A percentile compares a stretch with the other conserved stretches of the same genome.
phyloP scores from a whole-genome alignment of 2,888 invertebrate species.

The Ditylenchus weischeri region DNA sequence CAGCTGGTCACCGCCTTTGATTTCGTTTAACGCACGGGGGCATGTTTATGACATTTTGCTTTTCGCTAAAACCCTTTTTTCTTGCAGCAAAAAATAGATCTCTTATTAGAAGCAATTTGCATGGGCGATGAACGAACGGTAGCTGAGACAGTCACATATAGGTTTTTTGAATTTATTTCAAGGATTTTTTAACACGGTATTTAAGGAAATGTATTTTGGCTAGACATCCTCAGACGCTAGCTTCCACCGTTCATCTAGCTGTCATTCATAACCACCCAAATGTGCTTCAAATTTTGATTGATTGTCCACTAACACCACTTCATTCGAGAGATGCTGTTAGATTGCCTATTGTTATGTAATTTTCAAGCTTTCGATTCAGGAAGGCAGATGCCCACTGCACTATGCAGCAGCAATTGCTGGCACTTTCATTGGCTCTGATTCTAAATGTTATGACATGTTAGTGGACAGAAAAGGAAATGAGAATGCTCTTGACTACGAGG shows the following conservation, averaged over 20 bases:
- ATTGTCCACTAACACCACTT: slow-evolving; percentile 31
- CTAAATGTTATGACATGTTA: slow-evolving; percentile 35
- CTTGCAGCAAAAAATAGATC: slow-evolving; percentile 4
- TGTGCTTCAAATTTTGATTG: slow-evolving; percentile 41
- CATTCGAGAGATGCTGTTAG: slow-evolving; percentile 38
- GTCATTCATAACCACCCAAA: slow-evolving; percentile 38
- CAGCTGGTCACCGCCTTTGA: too few relatives aligned
- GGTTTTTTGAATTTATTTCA: neutral
- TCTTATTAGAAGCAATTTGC: slow-evolving; percentile 21
- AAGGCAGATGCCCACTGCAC: slow-evolving; percentile 48
- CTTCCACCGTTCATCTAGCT: slow-evolving; percentile 45
- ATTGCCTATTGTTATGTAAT: slow-evolving; percentile 16
- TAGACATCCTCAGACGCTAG: slow-evolving; percentile 47
- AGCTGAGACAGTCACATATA: neutral
- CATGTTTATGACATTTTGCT: neutral
- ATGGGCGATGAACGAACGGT: slow-evolving; percentile 21
- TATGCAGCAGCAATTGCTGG: slow-evolving; percentile 46
- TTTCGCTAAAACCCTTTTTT: neutral
- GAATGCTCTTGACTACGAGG: slow-evolving; percentile 43
- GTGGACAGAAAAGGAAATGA: slow-evolving; percentile 35
- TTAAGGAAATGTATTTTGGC: slow-evolving; percentile 30
- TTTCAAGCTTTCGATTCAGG: slow-evolving; percentile 29
- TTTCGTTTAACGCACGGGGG: too few relatives aligned
- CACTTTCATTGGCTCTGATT: slow-evolving; percentile 23
- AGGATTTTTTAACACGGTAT: too few relatives aligned